Evolutionary conservation across 2,797 vertebrate species (phyloP).

Genomic region (Sorex maritimensis): DNA sequence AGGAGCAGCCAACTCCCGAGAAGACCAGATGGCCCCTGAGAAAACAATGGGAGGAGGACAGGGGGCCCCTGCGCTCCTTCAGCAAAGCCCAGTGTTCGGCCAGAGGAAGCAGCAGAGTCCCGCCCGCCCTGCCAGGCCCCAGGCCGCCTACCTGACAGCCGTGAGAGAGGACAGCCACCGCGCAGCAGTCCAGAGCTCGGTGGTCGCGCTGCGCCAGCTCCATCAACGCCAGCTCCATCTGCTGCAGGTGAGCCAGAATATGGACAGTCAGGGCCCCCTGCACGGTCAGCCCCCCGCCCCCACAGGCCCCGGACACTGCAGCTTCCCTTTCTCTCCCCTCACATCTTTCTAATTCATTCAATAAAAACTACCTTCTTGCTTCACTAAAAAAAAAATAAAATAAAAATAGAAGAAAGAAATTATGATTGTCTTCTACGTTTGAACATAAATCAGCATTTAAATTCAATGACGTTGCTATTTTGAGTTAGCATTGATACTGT

Average conservation of each 20-base stretch:
- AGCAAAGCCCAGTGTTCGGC: background rate
- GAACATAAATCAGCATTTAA: constrained; percentile 72
- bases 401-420: background rate
- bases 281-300: background rate
- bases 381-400: no score
- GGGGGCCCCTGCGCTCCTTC: background rate
- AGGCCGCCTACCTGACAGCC: constrained; percentile 94
- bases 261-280: accelerated
- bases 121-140: background rate
- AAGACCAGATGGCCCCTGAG: background rate
- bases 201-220: constrained; percentile 93
- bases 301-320: no score
- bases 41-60: background rate
- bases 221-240: constrained; percentile 91
- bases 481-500: constrained; percentile 79
- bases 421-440: constrained; percentile 76
- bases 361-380: no score
- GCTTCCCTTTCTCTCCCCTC: background rate
- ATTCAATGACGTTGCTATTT: constrained; percentile 82
- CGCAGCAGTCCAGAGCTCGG: constrained; percentile 93
- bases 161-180: constrained; percentile 96
- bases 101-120: background rate
- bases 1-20: background rate
- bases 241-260: constrained; percentile 86
- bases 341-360: no score